These are phyloP conservation scores for Lates calcarifer DNA, from an alignment of 2,113 vertebrate species.

Conservation along the genomic window DNA sequence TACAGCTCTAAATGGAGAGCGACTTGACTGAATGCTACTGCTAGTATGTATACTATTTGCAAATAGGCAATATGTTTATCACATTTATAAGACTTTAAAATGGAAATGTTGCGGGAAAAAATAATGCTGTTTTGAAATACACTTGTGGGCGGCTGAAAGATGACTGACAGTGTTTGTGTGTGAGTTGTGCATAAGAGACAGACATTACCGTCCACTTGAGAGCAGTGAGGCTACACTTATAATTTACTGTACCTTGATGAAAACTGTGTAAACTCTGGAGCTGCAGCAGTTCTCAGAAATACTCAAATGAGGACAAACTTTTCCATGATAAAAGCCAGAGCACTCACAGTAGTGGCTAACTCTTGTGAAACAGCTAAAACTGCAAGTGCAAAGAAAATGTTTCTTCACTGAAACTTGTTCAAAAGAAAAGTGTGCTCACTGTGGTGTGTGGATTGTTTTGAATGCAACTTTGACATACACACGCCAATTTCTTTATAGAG, in stretches of 20 bases:
- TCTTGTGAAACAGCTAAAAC: background rate
- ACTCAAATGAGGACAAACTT: background rate
- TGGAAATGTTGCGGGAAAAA: too few species aligned
- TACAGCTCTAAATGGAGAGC: too few species aligned
- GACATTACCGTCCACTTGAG: background rate
- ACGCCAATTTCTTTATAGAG: slow-evolving; percentile 16
- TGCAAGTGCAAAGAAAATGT: background rate
- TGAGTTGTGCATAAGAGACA: background rate
- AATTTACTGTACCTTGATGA: background rate
- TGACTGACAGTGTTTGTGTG: too few species aligned
- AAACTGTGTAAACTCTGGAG: background rate
- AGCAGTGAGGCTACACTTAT: background rate
- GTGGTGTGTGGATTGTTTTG: slow-evolving; percentile 22
- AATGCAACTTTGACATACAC: background rate
- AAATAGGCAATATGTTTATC: too few species aligned
- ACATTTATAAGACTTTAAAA: too few species aligned
- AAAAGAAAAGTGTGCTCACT: background rate
- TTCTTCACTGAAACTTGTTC: slow-evolving; percentile 9
- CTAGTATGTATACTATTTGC: too few species aligned
- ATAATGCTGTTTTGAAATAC: background rate
- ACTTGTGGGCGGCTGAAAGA: too few species aligned
- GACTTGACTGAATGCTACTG: too few species aligned
- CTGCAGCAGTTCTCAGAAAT: background rate
- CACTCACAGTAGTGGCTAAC: background rate
- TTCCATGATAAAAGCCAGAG: background rate